These are phyloP conservation scores for Apis dorsata DNA, from an alignment of 1,140 invertebrate genomes.

Conservation along the genomic window DNA sequence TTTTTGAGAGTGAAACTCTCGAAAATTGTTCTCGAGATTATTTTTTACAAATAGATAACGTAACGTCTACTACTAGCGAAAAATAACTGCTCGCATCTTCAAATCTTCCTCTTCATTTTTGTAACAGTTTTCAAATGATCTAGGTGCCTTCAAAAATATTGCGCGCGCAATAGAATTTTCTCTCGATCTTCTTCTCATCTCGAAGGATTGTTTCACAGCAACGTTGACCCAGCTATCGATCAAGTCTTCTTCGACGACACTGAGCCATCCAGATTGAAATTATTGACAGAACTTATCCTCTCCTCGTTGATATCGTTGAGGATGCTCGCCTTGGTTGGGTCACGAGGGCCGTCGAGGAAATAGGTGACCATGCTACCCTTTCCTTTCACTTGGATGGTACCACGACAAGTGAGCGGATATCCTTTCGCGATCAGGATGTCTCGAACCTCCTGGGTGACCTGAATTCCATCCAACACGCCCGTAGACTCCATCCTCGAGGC, in stretches of 20 bases:
- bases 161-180: too few species aligned
- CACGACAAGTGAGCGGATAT: conserved; percentile 89
- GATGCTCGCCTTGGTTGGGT: neutral
- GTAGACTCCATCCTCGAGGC: conserved; percentile 94
- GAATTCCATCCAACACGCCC: conserved; percentile 88
- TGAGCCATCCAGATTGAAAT: neutral
- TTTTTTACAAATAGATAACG: too few species aligned
- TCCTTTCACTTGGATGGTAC: conserved; percentile 93
- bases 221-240: too few species aligned
- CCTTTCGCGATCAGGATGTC: conserved; percentile 88
- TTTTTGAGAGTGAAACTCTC: too few species aligned
- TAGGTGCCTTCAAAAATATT: too few species aligned
- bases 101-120: too few species aligned
- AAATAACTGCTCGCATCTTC: too few species aligned
- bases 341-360: conserved; percentile 85
- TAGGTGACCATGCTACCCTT: conserved; percentile 98
- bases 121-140: too few species aligned
- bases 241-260: neutral
- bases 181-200: too few species aligned
- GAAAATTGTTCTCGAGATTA: too few species aligned
- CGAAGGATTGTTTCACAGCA: too few species aligned
- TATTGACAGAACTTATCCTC: neutral
- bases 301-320: conserved; percentile 43
- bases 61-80: too few species aligned
- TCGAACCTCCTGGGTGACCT: conserved; percentile 93